Conservation (phyloP, 2,113 vertebrate genomes). For the Myrmophylax atrothorax region DNA sequence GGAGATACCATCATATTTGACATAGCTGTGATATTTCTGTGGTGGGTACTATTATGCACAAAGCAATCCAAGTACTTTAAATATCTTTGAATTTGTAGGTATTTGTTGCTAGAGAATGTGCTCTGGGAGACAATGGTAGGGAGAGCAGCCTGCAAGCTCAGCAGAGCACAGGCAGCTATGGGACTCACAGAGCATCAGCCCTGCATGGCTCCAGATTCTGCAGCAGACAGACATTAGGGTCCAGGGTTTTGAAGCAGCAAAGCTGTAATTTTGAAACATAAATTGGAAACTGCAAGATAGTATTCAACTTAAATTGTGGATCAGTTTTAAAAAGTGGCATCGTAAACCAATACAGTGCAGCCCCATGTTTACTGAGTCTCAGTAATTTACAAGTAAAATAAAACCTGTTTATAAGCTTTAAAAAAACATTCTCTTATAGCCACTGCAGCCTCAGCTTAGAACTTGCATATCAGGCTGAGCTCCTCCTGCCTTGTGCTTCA, state of each 20-base stretch:
- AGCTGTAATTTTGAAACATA: not conserved
- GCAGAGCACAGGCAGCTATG: not conserved
- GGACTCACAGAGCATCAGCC: not conserved
- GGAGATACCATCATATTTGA: not conserved
- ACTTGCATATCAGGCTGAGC: not conserved
- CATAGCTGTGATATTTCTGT: not conserved
- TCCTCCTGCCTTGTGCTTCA: not conserved
- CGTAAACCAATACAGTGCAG: not conserved
- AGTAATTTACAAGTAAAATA: constrained; percentile 2
- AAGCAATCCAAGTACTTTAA: not conserved
- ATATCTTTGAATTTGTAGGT: constrained; percentile 2
- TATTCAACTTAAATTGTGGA: not conserved
- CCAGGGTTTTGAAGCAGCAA: not conserved
- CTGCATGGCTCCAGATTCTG: not conserved
- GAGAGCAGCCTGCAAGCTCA: not conserved
- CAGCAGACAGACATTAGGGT: not conserved
- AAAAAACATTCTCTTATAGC: not conserved
- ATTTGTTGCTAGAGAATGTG: not conserved
- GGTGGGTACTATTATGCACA: not conserved
- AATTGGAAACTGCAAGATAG: not conserved
- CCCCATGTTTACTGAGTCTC: not conserved
- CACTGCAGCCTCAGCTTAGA: not conserved
- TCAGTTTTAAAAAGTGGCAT: not conserved
- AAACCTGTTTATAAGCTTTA: constrained; percentile 3
- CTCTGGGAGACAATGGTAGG: not conserved